Evolutionary conservation across 2,797 vertebrate genomes (phyloP).

Genomic region (Phylloscopus collybita): DNA sequence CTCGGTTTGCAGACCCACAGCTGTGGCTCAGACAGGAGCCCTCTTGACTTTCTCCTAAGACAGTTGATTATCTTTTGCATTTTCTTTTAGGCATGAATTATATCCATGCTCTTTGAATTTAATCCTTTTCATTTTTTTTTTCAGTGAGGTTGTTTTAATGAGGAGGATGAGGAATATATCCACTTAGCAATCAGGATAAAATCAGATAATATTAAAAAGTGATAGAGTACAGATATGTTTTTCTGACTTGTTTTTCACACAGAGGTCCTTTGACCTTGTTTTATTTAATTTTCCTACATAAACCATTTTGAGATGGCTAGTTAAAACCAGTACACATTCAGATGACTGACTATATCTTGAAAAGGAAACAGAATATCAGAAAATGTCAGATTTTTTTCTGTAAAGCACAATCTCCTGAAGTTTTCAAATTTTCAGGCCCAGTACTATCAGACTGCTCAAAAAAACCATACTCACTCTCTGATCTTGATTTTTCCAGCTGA

Average conservation of each 20-base stretch:
- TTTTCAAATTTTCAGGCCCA: not conserved
- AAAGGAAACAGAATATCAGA: not conserved
- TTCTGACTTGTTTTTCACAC: not conserved
- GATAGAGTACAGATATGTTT: not conserved
- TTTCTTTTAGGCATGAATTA: not conserved
- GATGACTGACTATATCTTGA: not conserved
- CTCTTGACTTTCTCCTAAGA: not conserved
- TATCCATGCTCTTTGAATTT: not conserved
- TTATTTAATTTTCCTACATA: not conserved
- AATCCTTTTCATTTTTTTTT: conserved; percentile 4
- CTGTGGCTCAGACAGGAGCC: not conserved
- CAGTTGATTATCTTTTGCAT: not conserved
- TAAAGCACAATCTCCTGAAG: not conserved
- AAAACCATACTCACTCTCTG: not conserved
- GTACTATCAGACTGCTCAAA: not conserved
- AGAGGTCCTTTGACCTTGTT: not conserved
- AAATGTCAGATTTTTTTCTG: not conserved
- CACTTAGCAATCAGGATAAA: not conserved
- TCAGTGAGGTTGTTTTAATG: not conserved
- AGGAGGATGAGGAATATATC: not conserved
- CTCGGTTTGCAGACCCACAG: not conserved
- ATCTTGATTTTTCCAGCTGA: not conserved
- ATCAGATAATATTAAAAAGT: not conserved
- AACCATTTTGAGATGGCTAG: not conserved
- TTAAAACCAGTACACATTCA: not conserved